Conservation (phyloP, 1,140 invertebrate species). For the Himalopsyche phryganea region DNA sequence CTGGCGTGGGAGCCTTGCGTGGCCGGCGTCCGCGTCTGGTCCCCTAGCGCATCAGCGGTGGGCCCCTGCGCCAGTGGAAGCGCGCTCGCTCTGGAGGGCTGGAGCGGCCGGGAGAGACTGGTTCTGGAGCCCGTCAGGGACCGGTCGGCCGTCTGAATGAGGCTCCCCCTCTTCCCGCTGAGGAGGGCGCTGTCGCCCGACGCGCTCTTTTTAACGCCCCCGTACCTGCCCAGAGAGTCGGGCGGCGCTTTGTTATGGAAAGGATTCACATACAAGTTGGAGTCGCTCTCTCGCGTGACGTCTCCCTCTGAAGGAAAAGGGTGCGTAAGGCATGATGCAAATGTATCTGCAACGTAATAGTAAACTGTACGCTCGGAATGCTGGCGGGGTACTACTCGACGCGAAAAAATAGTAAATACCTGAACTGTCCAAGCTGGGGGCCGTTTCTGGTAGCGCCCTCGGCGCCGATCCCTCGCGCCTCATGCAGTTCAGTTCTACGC, state of each 20-base stretch:
- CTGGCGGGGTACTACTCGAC: not conserved
- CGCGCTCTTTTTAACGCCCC: slow-evolving; percentile 70
- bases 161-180: slow-evolving; percentile 47
- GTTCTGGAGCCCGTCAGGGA: slow-evolving; percentile 38
- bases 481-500: slow-evolving; percentile 72
- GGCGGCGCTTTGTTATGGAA: slow-evolving; percentile 62
- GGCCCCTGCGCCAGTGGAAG: slow-evolving; percentile 32
- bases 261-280: slow-evolving; percentile 91
- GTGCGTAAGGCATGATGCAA: slow-evolving; percentile 92
- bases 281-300: slow-evolving; percentile 66
- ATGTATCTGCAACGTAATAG: slow-evolving; percentile 73
- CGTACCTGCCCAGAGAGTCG: slow-evolving; percentile 41
- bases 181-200: slow-evolving; percentile 68
- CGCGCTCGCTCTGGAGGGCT: slow-evolving; percentile 22
- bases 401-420: slow-evolving; percentile 36
- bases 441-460: slow-evolving; percentile 46
- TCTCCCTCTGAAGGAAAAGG: slow-evolving; percentile 84
- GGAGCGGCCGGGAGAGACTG: slow-evolving; percentile 38
- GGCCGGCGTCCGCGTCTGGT: not conserved
- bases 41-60: too few species aligned
- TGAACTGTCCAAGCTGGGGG: slow-evolving; percentile 52
- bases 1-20: slow-evolving; percentile 21
- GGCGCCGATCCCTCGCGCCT: slow-evolving; percentile 51
- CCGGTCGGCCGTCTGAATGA: slow-evolving; percentile 34
- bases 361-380: slow-evolving; percentile 34